Base-by-base conservation (phyloP, 2,888 invertebrate genomes). In the Gerris lacustris region DNA sequence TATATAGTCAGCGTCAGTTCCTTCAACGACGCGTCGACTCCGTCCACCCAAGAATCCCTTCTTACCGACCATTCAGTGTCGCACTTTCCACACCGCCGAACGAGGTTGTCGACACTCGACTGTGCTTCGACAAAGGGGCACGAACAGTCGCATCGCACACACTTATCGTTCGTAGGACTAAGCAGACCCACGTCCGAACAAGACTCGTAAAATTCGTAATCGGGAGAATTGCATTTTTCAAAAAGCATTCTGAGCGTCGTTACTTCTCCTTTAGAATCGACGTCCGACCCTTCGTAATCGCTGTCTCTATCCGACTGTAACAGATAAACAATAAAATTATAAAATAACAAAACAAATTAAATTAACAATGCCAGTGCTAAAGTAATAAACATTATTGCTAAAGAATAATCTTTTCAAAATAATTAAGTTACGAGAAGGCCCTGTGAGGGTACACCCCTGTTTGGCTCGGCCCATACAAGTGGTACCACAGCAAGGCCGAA, bases 161-260 rank as follows among this genome's bases (percentile, higher is more conserved):
- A 55, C 55, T 55, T 55, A 2, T 9, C 15, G 55, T 55, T 55
- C 15, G 55, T 55, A 11, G 9, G 55, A 55, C 15, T 55, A 5
- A 55, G 55, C 15, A 55, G 55, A 5, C 70, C 70, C 17, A 67
- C 73, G 6, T 73, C 68, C 55, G 71, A 73, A 63, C 74, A 74
- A 31, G 70, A 68, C 47, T 74, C 74, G 45, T 70, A 70, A 45
- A 74, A 74, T 18, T 74, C 74, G 15, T 66, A 55, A 67, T 73
- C 73, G 7, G 69, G 63, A 44, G 70, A 68, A 31, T 69, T 69
- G 15, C 66, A 63, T 44, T 73, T 71, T 11, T 71, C 72, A 17
- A 74, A 67, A 6, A 74, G 47, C 74, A 74, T 74, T 15, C 64
- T 69, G 17, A 74, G 63, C 4, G 72, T 72, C 7, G 73, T 73